Percentiles rank a stretch among this genome's conserved stretches.
Conservation (phyloP, 2,888 invertebrate genomes). For the Amorpha juglandis region DNA sequence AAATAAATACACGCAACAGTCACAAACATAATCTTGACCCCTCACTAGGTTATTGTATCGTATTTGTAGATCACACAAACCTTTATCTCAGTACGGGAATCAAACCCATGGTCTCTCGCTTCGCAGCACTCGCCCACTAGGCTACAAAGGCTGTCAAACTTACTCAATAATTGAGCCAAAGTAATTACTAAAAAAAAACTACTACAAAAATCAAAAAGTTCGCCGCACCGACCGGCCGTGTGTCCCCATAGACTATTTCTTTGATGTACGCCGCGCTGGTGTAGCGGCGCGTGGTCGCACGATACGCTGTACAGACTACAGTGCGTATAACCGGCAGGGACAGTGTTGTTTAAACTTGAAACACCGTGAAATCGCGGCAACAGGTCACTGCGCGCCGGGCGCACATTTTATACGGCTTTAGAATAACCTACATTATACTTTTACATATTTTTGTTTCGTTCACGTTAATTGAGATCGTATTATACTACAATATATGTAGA, state of each 20-base stretch:
- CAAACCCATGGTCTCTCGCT: too few relatives aligned
- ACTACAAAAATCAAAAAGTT: background rate
- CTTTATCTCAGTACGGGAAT: too few relatives aligned
- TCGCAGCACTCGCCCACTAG: too few relatives aligned
- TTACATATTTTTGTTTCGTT: slow-evolving; percentile 6
- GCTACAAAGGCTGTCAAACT: too few relatives aligned
- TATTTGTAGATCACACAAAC: too few relatives aligned
- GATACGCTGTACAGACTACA: slow-evolving; percentile 16
- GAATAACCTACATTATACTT: slow-evolving; percentile 37
- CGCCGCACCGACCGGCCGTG: background rate
- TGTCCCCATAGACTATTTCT: slow-evolving; percentile 35
- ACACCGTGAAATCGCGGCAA: slow-evolving; percentile 71
- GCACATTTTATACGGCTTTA: slow-evolving; percentile 46
- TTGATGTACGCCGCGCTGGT: slow-evolving; percentile 45
- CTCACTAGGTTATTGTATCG: too few relatives aligned
- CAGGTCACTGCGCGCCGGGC: slow-evolving; percentile 72
- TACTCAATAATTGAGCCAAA: too few relatives aligned
- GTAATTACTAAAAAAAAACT: too few relatives aligned
- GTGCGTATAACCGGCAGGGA: slow-evolving; percentile 37
- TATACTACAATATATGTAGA: too few relatives aligned
- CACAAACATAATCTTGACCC: too few relatives aligned
- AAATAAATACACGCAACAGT: too few relatives aligned
- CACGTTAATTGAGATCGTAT: background rate
- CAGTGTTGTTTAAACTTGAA: slow-evolving; percentile 61
- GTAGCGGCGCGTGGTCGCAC: slow-evolving; percentile 17